phyloP scores from a whole-genome alignment of 64 coral and sea anemone genomes.

The Cladopsammia gracilis region DNA sequence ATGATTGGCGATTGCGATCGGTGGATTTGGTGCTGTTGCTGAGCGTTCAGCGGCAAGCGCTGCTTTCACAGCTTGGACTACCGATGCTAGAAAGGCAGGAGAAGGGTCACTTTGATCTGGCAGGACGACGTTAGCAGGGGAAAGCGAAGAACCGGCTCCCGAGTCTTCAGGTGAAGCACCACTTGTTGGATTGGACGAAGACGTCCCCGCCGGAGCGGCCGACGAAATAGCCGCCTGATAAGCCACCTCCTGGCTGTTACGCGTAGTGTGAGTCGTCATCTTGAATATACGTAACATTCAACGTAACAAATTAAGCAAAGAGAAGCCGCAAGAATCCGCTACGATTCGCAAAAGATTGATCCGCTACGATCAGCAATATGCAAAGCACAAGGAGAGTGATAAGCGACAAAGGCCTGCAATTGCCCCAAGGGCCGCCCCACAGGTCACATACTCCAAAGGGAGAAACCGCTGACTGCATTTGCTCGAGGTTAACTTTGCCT shows the following conservation, averaged over 20 bases:
- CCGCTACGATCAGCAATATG: too few species aligned
- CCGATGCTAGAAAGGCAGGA: neutral
- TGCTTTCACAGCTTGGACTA: neutral
- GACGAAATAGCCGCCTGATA: neutral
- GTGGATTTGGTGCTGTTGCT: neutral
- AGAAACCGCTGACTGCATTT: too few species aligned
- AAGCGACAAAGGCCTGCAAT: too few species aligned
- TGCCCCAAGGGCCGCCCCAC: too few species aligned
- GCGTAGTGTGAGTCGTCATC: too few species aligned
- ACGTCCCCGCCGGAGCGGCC: neutral
- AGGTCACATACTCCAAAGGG: too few species aligned
- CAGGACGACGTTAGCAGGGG: neutral
- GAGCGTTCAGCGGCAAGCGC: neutral
- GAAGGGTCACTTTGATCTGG: neutral
- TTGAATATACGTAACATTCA: too few species aligned
- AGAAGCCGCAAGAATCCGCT: too few species aligned
- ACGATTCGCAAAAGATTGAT: too few species aligned
- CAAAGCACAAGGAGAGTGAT: too few species aligned
- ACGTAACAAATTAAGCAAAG: too few species aligned
- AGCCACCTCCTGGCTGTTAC: neutral
- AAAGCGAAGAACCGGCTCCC: neutral
- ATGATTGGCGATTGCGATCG: neutral
- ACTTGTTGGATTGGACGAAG: neutral
- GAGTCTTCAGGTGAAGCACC: neutral
- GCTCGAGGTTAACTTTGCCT: too few species aligned